These are phyloP conservation scores for Oncopeltus fasciatus DNA, from an alignment of 1,140 invertebrate genomes.

Conservation along the genomic window DNA sequence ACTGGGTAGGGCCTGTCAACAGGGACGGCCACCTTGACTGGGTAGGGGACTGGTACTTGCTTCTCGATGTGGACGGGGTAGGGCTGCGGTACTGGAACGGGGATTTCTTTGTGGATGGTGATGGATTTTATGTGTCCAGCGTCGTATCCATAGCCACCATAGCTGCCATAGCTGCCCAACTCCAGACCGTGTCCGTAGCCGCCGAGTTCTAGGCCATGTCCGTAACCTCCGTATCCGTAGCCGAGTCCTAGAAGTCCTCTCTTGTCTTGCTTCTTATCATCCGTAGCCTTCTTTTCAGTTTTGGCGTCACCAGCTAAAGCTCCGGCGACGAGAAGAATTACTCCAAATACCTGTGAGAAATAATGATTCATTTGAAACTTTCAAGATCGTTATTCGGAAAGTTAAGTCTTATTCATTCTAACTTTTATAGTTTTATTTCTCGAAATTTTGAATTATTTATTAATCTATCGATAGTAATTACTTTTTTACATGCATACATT, in stretches of 20 bases:
- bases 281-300: slow-evolving; percentile 11
- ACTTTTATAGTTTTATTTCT: no score
- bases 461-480: no score
- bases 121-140: slow-evolving; percentile 32
- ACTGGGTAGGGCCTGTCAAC: slow-evolving; percentile 45
- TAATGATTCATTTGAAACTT: no score
- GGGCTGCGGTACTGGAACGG: slow-evolving; percentile 22
- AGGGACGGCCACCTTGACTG: slow-evolving; percentile 45
- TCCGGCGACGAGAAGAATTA: slow-evolving; percentile 12
- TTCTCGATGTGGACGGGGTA: slow-evolving; percentile 37
- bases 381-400: no score
- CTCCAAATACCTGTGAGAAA: background rate
- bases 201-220: background rate
- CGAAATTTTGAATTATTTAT: no score
- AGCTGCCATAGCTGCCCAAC: slow-evolving; percentile 3
- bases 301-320: slow-evolving; percentile 9
- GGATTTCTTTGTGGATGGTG: slow-evolving; percentile 34
- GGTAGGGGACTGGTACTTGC: slow-evolving; percentile 45
- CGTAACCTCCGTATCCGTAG: slow-evolving; percentile 18
- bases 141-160: slow-evolving; percentile 21
- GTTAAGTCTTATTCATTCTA: no score
- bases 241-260: slow-evolving; percentile 18
- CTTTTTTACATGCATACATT: no score
- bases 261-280: slow-evolving; percentile 22
- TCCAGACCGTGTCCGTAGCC: slow-evolving; percentile 8